These are phyloP conservation scores for Pseudomyrmex gracilis DNA, from an alignment of 1,140 invertebrate genomes.

Conservation along the genomic window DNA sequence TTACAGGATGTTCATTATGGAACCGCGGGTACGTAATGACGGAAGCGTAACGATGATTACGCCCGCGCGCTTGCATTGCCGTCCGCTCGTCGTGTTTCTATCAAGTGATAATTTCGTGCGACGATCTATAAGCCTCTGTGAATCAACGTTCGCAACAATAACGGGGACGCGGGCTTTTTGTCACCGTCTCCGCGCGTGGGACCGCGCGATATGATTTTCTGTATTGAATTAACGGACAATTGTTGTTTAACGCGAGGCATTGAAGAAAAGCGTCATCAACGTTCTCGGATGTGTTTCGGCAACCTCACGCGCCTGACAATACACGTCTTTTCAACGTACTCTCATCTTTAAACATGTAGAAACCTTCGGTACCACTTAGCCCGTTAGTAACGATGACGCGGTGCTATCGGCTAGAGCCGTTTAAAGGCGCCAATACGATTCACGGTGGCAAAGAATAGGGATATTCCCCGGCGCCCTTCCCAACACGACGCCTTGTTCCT, in stretches of 20 bases:
- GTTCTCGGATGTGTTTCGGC: constrained; percentile 13
- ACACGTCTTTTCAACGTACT: constrained; percentile 27
- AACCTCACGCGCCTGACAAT: constrained; percentile 28
- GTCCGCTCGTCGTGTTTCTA: not conserved
- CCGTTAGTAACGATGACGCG: constrained; percentile 69
- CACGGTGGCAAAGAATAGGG: constrained; percentile 68
- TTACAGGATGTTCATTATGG: constrained; percentile 59
- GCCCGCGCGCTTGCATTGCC: not conserved
- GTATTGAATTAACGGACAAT: constrained; percentile 29
- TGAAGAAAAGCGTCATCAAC: constrained; percentile 14
- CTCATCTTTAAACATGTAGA: constrained; percentile 46
- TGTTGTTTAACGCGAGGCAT: not conserved
- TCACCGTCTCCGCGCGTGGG: not conserved
- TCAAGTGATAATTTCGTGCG: constrained; percentile 32
- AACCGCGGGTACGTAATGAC: constrained; percentile 50
- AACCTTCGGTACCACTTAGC: constrained; percentile 44
- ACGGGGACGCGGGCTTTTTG: not conserved
- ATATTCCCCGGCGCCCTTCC: constrained; percentile 44
- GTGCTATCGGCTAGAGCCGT: constrained; percentile 64
- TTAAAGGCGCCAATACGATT: constrained; percentile 71
- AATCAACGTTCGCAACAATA: constrained; percentile 23
- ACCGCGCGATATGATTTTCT: constrained; percentile 14
- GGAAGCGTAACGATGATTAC: constrained; percentile 51
- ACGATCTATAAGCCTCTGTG: not conserved
- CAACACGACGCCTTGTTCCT: constrained; percentile 41